Evolutionary conservation across 2,888 invertebrate species (phyloP).

Genomic region (Mythimna vitellina): DNA sequence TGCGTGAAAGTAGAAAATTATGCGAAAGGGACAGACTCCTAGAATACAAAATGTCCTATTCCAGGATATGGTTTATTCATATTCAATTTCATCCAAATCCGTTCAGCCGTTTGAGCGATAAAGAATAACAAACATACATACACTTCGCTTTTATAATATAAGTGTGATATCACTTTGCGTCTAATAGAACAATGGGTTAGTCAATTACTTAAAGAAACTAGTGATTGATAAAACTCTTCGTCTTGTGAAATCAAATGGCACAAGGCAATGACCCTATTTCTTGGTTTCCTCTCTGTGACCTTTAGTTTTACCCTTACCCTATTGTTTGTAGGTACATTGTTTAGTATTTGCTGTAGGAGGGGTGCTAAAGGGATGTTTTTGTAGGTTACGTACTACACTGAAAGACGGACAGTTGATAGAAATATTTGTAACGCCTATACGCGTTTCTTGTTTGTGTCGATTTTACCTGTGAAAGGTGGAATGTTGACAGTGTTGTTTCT

Average conservation of each 20-base stretch:
- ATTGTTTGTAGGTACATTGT: slow-evolving; percentile 37
- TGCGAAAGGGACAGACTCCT: too few relatives aligned
- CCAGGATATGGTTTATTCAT: too few relatives aligned
- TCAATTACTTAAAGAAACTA: background rate
- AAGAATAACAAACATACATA: too few relatives aligned
- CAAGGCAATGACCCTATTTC: slow-evolving; percentile 29
- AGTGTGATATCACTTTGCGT: background rate
- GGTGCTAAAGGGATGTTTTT: slow-evolving; percentile 30
- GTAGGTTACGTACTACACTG: slow-evolving; percentile 15
- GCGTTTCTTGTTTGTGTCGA: slow-evolving; percentile 7
- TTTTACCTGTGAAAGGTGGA: slow-evolving; percentile 8
- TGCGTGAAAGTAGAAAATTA: too few relatives aligned
- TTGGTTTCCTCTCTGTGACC: slow-evolving; percentile 35
- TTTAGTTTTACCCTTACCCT: slow-evolving; percentile 37
- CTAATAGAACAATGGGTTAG: background rate
- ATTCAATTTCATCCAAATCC: too few relatives aligned
- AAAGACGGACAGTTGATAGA: slow-evolving; percentile 3
- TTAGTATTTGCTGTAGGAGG: slow-evolving; percentile 31
- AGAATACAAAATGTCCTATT: too few relatives aligned
- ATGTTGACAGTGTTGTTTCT: background rate
- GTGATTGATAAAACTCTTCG: background rate
- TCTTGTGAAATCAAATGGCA: slow-evolving; percentile 30
- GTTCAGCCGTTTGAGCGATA: too few relatives aligned
- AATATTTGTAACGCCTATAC: background rate
- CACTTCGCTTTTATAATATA: too few relatives aligned